These are phyloP conservation scores for Motacilla tschutschensis DNA, from an alignment of 2,113 vertebrate species.

Conservation along the genomic window DNA sequence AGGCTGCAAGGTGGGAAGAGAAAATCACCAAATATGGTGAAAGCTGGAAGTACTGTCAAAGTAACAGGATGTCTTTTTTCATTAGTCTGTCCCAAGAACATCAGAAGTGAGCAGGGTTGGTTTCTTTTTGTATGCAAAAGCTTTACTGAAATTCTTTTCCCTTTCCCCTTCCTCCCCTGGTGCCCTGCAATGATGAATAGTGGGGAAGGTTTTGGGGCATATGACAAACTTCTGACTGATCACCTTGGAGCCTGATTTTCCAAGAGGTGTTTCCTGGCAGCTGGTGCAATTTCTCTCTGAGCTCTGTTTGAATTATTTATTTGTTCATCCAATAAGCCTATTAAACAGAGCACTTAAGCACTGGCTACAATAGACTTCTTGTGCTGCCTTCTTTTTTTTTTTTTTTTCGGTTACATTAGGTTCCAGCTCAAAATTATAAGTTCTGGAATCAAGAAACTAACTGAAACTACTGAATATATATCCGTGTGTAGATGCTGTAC, in stretches of 20 bases:
- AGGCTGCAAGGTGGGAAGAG: not conserved
- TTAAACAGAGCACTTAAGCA: slow-evolving; percentile 49
- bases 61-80: not conserved
- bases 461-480: not conserved
- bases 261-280: slow-evolving; percentile 3
- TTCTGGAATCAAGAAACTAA: not conserved
- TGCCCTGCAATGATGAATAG: not conserved
- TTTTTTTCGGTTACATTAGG: not conserved
- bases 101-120: not conserved
- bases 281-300: not conserved
- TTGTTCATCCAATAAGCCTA: slow-evolving; percentile 26
- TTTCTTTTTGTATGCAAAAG: not conserved
- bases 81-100: not conserved
- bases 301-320: slow-evolving; percentile 58
- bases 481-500: not conserved
- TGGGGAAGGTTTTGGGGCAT: not conserved
- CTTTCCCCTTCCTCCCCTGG: not conserved
- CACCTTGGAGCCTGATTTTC: not conserved
- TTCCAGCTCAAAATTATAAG: not conserved
- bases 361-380: not conserved
- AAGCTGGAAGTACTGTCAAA: not conserved
- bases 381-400: not conserved
- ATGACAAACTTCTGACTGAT: not conserved
- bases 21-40: not conserved
- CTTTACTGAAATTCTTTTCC: not conserved